Percentiles rank a stretch among this genome's conserved stretches.
These are phyloP conservation scores for Anarsia innoxiella DNA, from an alignment of 2,888 invertebrate genomes.

Conservation along the genomic window DNA sequence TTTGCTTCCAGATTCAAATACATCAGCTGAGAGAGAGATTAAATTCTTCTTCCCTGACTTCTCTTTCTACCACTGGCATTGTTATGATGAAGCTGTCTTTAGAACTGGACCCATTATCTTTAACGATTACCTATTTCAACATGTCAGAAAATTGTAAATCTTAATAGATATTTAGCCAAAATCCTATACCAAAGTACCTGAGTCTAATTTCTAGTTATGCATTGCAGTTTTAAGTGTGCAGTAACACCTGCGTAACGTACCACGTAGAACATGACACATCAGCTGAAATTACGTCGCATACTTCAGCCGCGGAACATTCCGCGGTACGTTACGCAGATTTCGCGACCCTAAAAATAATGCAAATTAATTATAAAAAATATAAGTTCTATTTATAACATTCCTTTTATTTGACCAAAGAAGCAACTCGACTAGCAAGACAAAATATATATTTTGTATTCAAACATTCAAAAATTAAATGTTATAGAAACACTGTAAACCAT, in stretches of 20 bases:
- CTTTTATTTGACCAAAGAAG: slow-evolving; percentile 36
- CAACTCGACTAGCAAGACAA: slow-evolving; percentile 33
- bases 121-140: slow-evolving; percentile 70
- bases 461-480: slow-evolving; percentile 43
- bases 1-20: slow-evolving; percentile 83
- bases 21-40: slow-evolving; percentile 86
- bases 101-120: slow-evolving; percentile 69
- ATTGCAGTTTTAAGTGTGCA: too few relatives aligned
- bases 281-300: too few relatives aligned
- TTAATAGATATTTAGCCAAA: slow-evolving; percentile 1
- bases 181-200: slow-evolving; percentile 18
- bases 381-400: slow-evolving; percentile 30
- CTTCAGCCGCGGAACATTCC: too few relatives aligned
- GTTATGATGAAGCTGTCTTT: slow-evolving; percentile 67
- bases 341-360: too few relatives aligned
- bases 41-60: slow-evolving; percentile 91
- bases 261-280: too few relatives aligned
- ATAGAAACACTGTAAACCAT: slow-evolving; percentile 67
- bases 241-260: too few relatives aligned
- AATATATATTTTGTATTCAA: slow-evolving; percentile 53
- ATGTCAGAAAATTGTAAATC: slow-evolving; percentile 58
- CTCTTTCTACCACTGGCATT: slow-evolving; percentile 78
- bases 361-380: slow-evolving; percentile 17
- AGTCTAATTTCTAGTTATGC: slow-evolving; percentile 7
- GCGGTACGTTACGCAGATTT: too few relatives aligned